These are phyloP conservation scores for Caloenas nicobarica DNA, from an alignment of 2,113 vertebrate genomes.

Conservation along the genomic window DNA sequence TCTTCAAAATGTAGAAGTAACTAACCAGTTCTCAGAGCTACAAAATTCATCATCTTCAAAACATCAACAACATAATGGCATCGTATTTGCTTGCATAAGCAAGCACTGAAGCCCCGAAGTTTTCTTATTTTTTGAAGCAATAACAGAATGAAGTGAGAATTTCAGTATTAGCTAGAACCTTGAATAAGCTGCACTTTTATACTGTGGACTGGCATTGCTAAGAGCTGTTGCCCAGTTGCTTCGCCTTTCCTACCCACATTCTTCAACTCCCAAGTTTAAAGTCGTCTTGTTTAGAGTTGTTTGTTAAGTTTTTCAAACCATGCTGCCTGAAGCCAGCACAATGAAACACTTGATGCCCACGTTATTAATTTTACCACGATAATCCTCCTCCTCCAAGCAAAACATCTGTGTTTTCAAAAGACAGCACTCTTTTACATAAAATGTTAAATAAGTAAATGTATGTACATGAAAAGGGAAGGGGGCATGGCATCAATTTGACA, in stretches of 20 bases:
- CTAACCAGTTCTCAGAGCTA: background rate
- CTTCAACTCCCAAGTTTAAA: background rate
- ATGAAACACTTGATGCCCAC: background rate
- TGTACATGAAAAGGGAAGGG: background rate
- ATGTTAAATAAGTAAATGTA: background rate
- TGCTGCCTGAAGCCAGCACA: background rate
- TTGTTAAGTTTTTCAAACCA: background rate
- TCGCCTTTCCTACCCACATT: background rate
- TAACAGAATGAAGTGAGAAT: background rate
- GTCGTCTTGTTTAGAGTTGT: background rate
- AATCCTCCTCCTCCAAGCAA: constrained; percentile 18
- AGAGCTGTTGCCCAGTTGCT: background rate
- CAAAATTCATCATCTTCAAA: background rate
- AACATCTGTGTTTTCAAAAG: constrained; percentile 19
- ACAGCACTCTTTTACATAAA: background rate
- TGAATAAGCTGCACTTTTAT: background rate
- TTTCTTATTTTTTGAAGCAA: background rate
- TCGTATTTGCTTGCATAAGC: background rate
- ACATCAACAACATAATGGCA: background rate
- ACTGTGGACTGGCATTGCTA: background rate
- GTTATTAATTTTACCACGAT: background rate
- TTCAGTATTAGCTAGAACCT: background rate
- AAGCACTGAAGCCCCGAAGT: background rate
- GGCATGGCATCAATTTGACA: background rate
- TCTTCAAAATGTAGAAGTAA: background rate